Evolutionary conservation across 2,888 invertebrate genomes (phyloP), one percentile per base, ranked within the genome.

Genomic region (Tinea trinotella): DNA sequence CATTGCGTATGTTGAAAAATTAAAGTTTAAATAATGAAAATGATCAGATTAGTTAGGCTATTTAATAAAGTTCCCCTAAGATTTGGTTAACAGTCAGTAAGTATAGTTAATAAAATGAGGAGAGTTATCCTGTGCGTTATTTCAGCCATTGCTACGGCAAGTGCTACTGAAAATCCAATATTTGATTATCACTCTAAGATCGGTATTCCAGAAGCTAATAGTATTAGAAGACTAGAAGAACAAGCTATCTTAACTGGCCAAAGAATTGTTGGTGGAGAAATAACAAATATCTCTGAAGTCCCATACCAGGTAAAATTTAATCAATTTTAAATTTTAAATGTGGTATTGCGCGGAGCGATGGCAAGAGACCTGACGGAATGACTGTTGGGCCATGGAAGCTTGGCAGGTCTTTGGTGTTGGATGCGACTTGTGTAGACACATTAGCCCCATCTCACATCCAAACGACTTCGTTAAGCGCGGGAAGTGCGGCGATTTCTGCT

Each of bases 241-340:
- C 58, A 62, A 54, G 58, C 56, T 20, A 22, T 52, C 6, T 53
- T 17, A n/a, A 12, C 40, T 15, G 13, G 15, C 2, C 46, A 36
- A 4, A 66, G 70, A 58, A 76, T 76, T 35, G 71, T 73, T 3
- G 74, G 74, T 30, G 76, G 76, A 52, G 54, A 58, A 1, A 1
- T 61, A 3, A 59, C 65, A 15, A 60, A 70, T 52, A 70, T 78
- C 24, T 54, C 64, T 1, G 12, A 62, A 20, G 61, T 65, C 12
- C 77, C 78, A 2, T 76, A 75, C 59, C 77, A 77, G 67, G 78
- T 76, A 60, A 58, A 24, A n/a, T n/a, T n/a, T n/a, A n/a, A n/a
- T n/a, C n/a, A n/a, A n/a, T n/a, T n/a, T n/a, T n/a, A n/a, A n/a
- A n/a, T n/a, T n/a, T n/a, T n/a, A n/a, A n/a, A n/a, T n/a, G n/a